phyloP scores from a whole-genome alignment of 2,888 invertebrate species.

The Koerneria pararmatus region DNA sequence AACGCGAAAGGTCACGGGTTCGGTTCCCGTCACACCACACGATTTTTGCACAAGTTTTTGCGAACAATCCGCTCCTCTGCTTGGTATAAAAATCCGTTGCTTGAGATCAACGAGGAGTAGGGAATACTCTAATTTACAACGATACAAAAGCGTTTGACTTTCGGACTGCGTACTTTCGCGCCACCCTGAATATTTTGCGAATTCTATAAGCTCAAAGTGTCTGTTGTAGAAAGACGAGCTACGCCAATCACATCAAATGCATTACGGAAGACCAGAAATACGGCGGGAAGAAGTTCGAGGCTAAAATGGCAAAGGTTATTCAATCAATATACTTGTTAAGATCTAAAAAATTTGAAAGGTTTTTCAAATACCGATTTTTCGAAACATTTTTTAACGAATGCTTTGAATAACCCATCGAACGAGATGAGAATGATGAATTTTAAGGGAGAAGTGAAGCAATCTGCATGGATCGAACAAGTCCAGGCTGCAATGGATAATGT shows the following conservation, averaged over 20 bases:
- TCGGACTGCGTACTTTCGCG: not conserved
- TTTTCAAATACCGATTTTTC: no score
- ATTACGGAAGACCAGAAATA: conserved; percentile 82
- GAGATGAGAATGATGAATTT: no score
- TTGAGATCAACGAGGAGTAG: no score
- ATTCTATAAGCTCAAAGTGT: conserved; percentile 73
- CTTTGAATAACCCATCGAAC: not conserved
- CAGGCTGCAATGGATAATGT: conserved; percentile 49
- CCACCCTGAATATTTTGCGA: conserved; percentile 64
- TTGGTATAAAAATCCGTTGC: no score
- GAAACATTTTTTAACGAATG: no score
- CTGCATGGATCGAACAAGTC: conserved; percentile 62
- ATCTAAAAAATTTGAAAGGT: no score
- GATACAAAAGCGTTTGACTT: no score
- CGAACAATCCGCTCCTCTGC: no score
- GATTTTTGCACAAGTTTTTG: no score
- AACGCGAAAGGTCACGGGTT: no score
- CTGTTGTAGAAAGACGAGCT: conserved; percentile 76
- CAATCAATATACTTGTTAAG: not conserved
- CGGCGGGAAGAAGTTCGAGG: conserved; percentile 65
- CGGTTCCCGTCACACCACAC: no score
- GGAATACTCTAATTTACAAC: no score
- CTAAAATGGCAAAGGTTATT: conserved; percentile 58
- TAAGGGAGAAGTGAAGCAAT: conserved; percentile 63
- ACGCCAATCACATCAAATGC: conserved; percentile 77